Evolutionary conservation across 2,888 invertebrate species (phyloP), one percentile per base, ranked within the genome.

Genomic region (Ophonus ardosiacus): DNA sequence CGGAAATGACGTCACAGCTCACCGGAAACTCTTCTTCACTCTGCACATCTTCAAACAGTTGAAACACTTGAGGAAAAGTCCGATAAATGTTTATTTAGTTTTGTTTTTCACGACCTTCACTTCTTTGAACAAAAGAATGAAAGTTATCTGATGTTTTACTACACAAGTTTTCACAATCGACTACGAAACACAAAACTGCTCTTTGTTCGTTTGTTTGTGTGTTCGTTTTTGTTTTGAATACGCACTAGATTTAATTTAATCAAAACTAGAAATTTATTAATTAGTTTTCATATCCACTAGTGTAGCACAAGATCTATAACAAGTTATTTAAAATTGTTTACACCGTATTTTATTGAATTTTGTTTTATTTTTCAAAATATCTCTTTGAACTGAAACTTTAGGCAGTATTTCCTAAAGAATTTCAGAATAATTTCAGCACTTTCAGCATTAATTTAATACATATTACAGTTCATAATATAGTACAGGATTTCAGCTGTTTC

Each of bases 91-190:
- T 59, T 59, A 15, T 17, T 18, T 17, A 18, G 17, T 59, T 68
- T 68, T 68, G 24, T 68, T 68, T 68, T 68, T 6, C 68, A 38
- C 68, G 68, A 68, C 68, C 68, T 68, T 68, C 68, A 68, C 13
- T 6, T 65, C 0, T 63, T 10, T 24, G 21, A 68, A 68, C 68
- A 68, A 68, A 68, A 68, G 68, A 68, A 68, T 38, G 68, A 68
- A 68, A 68, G 68, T 68, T 65, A 65, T 24, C 65, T 59, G 59
- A 59, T 59, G 59, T 59, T 59, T 59, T 15, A 17, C 18, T 59
- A 68, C n/a, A 31, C 15, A n/a, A 15, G 68, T 15, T 68, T 31
- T 68, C 68, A 68, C 68, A 68, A 68, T 63, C 63, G 24, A 61
- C 59, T 31, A 65, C 24, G 65, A 65, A 65, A 31, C 31, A 21